Evolutionary conservation across 2,888 invertebrate genomes (phyloP).

Genomic region (Ichneumon xanthorius): DNA sequence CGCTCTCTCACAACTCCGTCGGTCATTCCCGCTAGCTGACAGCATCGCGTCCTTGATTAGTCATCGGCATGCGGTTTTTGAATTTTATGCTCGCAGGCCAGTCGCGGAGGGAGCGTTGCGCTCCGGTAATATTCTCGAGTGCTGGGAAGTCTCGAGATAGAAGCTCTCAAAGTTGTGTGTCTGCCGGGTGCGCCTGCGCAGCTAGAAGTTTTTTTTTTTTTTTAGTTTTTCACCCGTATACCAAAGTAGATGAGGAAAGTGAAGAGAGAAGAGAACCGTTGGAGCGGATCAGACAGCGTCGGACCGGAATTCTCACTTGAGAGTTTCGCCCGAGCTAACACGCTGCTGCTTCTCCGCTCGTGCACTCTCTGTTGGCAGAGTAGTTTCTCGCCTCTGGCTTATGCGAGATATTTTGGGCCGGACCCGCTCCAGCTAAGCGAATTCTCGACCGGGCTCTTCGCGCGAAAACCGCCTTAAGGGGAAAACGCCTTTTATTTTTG

Average conservation of each 20-base stretch:
- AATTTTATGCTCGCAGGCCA: conserved; percentile 5
- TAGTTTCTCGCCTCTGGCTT: conserved; percentile 11
- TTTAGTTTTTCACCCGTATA: not conserved
- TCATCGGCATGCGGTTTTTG: not conserved
- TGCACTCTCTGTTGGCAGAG: not conserved
- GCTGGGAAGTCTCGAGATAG: conserved; percentile 8
- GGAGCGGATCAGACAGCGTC: conserved; percentile 35
- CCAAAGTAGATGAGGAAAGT: conserved; percentile 37
- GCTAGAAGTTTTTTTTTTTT: not conserved
- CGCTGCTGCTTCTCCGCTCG: conserved; percentile 5
- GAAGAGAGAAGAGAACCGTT: conserved; percentile 28
- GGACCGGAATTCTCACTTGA: conserved; percentile 32
- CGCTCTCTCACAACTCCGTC: not conserved
- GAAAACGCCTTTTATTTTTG: not conserved
- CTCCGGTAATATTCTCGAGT: conserved; percentile 23
- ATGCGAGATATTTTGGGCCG: conserved; percentile 46
- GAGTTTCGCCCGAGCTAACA: conserved; percentile 11
- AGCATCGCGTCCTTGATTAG: conserved; percentile 27
- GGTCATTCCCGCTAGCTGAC: conserved; percentile 10
- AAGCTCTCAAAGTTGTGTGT: not conserved
- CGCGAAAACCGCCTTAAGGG: not conserved
- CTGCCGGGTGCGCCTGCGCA: not conserved
- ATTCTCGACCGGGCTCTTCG: not conserved
- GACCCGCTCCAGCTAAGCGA: conserved; percentile 21
- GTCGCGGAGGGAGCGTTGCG: not conserved